Evolutionary conservation across 2,113 vertebrate genomes (phyloP).

Genomic region (Gallinago jamesoni): DNA sequence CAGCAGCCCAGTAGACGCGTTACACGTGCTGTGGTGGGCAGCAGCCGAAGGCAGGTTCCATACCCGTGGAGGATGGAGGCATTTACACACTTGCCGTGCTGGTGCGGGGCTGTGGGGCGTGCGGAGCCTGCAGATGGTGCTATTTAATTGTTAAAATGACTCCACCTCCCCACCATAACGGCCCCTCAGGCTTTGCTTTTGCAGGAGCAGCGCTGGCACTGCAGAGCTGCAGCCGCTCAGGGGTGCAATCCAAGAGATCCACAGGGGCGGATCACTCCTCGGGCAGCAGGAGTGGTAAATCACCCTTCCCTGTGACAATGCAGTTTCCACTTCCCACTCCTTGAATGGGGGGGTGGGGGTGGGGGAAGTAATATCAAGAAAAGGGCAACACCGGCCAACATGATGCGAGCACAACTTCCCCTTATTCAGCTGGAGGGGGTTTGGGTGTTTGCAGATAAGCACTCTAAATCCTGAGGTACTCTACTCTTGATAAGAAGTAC

Average conservation of each 20-base stretch:
- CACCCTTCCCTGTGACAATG: accelerated
- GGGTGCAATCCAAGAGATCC: accelerated
- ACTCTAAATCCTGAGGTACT: neutral
- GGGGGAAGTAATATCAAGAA: neutral
- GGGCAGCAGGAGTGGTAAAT: neutral
- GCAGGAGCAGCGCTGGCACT: neutral
- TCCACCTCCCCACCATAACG: accelerated
- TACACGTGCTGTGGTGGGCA: accelerated
- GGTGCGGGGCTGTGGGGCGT: accelerated
- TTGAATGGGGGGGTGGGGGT: too few species aligned
- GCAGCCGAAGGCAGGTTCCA: too few species aligned
- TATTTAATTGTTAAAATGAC: slow-evolving; percentile 18
- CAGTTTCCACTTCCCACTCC: neutral
- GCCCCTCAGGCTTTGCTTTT: accelerated
- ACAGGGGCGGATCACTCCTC: accelerated
- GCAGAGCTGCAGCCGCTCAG: neutral
- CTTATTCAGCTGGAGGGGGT: neutral
- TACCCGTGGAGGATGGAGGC: accelerated
- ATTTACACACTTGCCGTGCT: accelerated
- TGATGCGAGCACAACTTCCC: neutral
- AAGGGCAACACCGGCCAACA: neutral
- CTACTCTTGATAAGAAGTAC: neutral
- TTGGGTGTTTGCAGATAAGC: neutral
- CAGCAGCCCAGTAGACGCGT: accelerated
- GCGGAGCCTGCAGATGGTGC: slow-evolving; percentile 23